Evolutionary conservation across 2,888 invertebrate genomes (phyloP), one percentile per base, ranked within the genome.

Genomic region (Phytoseiulus persimilis): DNA sequence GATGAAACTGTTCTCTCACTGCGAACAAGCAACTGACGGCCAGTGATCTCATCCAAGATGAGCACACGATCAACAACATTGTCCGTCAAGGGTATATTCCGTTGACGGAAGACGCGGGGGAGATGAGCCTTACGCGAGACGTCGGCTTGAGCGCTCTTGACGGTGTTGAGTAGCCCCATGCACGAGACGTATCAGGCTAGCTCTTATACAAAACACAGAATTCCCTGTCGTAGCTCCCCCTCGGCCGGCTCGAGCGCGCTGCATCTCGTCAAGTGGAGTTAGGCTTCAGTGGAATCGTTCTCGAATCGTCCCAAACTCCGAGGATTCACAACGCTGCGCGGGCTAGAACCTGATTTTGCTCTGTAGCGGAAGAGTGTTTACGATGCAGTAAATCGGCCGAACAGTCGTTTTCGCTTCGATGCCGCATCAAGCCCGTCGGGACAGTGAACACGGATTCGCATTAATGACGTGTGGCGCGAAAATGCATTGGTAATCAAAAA

Each of bases 11-110:
- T 65, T 28, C 18, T 28, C 65, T 65, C 65, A 23, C 65, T 28
- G 65, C 65, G 65, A 65, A 65, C 65, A 28, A 14, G 65, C 65
- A 28, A 65, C 23, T 28, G 65, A 65, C 65, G 65, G 65, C 65
- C 65, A 28, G 23, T 65, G 65, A 65, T 65, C 65, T 65, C 28
- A 28, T 28, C 65, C 11, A 65, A 65, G 18, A 65, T 65, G 65
- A 65, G 65, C 65, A 65, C 65, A 65, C 65, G 65, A 65, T 65
- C 65, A 65, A 65, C 65, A 65, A 65, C 65, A 65, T 65, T 65
- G 65, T 65, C 65, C 65, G 65, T 65, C 65, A 65, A 28, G 18
- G 65, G 11, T 6, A 65, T 14, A 65, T 23, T 65, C 65, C 65
- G 65, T 65, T 65, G 65, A 65, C 65, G 65, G 65, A 65, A 65